Evolutionary conservation across 2,888 invertebrate genomes (phyloP).

Genomic region (Steinernema carpocapsae): DNA sequence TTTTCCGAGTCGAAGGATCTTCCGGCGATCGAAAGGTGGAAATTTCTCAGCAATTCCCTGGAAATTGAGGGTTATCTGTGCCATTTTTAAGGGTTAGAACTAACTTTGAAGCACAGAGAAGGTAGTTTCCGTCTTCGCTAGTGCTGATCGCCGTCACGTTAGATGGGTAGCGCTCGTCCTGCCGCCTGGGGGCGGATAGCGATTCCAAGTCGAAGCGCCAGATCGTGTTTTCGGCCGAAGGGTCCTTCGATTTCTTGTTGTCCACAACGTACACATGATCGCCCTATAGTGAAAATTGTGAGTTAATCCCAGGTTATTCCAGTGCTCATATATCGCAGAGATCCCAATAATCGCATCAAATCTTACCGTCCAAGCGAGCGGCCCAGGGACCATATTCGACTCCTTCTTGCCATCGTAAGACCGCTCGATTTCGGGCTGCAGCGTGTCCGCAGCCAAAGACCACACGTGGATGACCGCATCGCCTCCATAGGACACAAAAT

Average conservation of each 20-base stretch:
- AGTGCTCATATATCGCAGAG: too few relatives aligned
- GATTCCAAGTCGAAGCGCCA: slow-evolving; percentile 21
- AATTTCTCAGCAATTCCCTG: slow-evolving; percentile 1
- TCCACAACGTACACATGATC: slow-evolving; percentile 15
- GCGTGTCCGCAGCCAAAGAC: not conserved
- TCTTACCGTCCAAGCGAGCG: slow-evolving; percentile 16
- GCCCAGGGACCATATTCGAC: not conserved
- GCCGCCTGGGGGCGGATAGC: not conserved
- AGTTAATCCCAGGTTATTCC: too few relatives aligned
- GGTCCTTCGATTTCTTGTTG: slow-evolving; percentile 9
- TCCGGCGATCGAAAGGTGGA: not conserved
- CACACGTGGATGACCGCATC: slow-evolving; percentile 1
- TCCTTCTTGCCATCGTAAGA: slow-evolving; percentile 31
- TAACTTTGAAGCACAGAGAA: slow-evolving; percentile 7
- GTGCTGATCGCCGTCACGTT: not conserved
- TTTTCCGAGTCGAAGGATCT: slow-evolving; percentile 8
- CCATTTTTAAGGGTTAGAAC: too few relatives aligned
- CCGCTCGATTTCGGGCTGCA: not conserved
- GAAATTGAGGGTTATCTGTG: not conserved
- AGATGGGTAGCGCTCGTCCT: slow-evolving; percentile 18
- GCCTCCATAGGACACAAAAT: slow-evolving; percentile 20
- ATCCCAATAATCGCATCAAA: not conserved
- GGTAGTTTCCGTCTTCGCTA: slow-evolving; percentile 2
- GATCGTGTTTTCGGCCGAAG: slow-evolving; percentile 6
- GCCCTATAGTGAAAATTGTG: not conserved